Evolutionary conservation across 2,113 vertebrate genomes (phyloP).

Genomic region (Forbesichthys agassizii): DNA sequence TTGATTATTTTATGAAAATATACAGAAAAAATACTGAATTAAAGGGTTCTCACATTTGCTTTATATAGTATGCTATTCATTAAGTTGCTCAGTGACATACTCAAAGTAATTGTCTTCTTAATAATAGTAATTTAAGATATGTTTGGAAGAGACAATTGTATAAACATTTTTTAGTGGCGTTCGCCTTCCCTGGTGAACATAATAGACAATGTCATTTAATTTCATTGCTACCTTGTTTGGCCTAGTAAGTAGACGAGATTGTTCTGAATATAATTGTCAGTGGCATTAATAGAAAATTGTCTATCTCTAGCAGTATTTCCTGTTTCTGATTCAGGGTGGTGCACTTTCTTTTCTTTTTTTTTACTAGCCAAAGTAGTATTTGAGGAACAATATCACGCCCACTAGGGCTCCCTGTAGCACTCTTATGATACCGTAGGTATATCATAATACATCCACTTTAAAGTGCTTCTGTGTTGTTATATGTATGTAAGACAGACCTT

Average conservation of each 20-base stretch:
- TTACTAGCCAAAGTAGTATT: too few relatives aligned
- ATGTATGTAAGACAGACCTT: background rate
- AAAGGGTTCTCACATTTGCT: slow-evolving; percentile 4
- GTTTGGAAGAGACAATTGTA: too few relatives aligned
- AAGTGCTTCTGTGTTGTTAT: background rate
- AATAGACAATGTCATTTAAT: too few relatives aligned
- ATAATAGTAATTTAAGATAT: background rate
- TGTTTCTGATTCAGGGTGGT: background rate
- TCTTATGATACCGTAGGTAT: background rate
- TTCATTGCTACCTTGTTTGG: too few relatives aligned
- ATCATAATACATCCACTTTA: background rate
- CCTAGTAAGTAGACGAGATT: too few relatives aligned
- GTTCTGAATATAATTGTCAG: too few relatives aligned
- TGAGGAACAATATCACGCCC: slow-evolving; percentile 1
- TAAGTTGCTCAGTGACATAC: background rate
- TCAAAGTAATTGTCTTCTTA: slow-evolving; percentile 4
- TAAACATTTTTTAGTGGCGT: background rate
- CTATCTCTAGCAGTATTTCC: too few relatives aligned
- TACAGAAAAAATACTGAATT: slow-evolving; percentile 1
- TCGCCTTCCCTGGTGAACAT: background rate
- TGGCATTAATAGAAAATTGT: too few relatives aligned
- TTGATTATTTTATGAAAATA: too few relatives aligned
- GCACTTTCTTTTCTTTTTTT: background rate
- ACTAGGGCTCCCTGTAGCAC: background rate
- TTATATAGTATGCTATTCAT: slow-evolving; percentile 5